Base-by-base conservation (phyloP, 2,113 vertebrate genomes). In the Neotoma lepida region DNA sequence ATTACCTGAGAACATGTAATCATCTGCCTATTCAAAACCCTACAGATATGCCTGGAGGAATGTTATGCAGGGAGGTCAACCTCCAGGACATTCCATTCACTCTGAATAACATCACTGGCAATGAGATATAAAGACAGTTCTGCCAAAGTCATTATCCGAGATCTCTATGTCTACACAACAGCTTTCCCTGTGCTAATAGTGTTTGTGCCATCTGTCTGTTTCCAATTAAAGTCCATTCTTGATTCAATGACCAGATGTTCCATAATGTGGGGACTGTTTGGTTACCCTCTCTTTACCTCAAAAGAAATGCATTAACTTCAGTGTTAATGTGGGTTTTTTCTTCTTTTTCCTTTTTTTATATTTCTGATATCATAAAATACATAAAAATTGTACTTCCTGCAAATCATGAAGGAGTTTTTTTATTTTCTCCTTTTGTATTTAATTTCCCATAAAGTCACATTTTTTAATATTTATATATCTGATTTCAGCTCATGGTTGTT, bases 141-240 rank as follows among this genome's bases (percentile, higher is more conserved):
- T 97, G 96, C 94, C 95, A 96, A 96, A 95, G 89, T 88, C 95
- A 96, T 94, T 93, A 95, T 64, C 61, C 61, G 30, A 90, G 77
- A 93, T 95, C 44, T 68, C 86, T 54, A 0, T 88, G 91, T 97
- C 96, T 96, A 88, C 20, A 24, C 56, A 80, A 92, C 96, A 96
- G 95, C 92, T 96, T 97, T 97, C 91, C 91, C 91, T 92, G 71
- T 77, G 81, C 66, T 97, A 95, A 97, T 92, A 89, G 92, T 87
- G 78, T 94, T 97, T 94, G 94, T 76, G 77, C 96, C 96, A 97
- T 96, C 97, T 97, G 96, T 94, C 92, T 94, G 90, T 86, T 94
- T 96, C 92, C 96, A 95, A 93, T 95, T 96, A 97, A 90, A 97
- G 96, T 96, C 93, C 94, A 87, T 64, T 97, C 93, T 87, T 96